phyloP scores from a whole-genome alignment of 1,140 invertebrate genomes.

The Sweltsa coloradensis region DNA sequence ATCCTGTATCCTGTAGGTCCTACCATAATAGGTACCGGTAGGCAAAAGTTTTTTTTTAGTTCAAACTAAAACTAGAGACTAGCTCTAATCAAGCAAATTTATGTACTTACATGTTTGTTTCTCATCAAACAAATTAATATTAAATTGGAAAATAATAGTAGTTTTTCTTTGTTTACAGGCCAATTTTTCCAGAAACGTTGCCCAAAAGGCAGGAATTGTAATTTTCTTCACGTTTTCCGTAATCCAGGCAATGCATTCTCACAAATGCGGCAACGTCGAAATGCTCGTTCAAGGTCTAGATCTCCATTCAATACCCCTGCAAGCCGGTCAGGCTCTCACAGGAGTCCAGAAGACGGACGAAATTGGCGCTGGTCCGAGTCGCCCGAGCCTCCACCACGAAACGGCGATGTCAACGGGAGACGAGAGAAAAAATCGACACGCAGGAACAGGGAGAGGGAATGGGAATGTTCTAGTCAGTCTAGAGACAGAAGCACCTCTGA shows the following conservation, averaged over 20 bases:
- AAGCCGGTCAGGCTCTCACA: conserved; percentile 26
- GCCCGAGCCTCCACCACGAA: conserved; percentile 34
- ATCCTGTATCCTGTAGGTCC: too few species aligned
- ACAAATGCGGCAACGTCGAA: neutral
- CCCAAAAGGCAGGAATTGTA: conserved; percentile 77
- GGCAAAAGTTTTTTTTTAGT: too few species aligned
- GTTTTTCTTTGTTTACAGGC: too few species aligned
- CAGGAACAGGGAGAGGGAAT: neutral
- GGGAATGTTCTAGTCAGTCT: neutral
- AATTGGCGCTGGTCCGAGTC: conserved; percentile 69
- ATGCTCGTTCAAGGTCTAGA: conserved; percentile 18
- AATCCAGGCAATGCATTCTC: conserved; percentile 64
- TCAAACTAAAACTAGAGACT: too few species aligned
- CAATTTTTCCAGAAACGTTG: conserved; percentile 55
- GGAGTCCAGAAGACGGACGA: conserved; percentile 24
- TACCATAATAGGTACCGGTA: too few species aligned
- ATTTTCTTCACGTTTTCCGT: conserved; percentile 80
- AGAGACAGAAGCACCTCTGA: neutral
- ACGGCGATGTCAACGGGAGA: neutral
- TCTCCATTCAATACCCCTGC: conserved; percentile 16
- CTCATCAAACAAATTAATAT: too few species aligned
- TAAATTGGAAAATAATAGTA: too few species aligned
- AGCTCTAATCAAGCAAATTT: too few species aligned
- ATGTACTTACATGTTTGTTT: too few species aligned
- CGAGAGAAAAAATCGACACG: neutral